Percentiles rank a stretch among this genome's conserved stretches.
phyloP scores from a whole-genome alignment of 2,797 vertebrate genomes.

The Glyptemys insculpta region DNA sequence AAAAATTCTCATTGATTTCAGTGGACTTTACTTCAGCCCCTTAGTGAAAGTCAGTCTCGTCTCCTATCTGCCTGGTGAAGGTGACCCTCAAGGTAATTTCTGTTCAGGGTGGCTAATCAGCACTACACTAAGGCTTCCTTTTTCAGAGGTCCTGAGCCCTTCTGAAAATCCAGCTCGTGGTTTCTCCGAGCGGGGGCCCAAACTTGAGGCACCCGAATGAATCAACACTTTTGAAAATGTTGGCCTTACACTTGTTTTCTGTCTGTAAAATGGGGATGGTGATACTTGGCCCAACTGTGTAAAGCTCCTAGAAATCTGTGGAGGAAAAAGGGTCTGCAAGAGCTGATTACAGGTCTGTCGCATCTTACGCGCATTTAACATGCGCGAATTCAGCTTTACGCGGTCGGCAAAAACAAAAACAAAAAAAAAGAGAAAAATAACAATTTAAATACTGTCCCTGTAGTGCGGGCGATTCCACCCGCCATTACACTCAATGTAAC shows the following conservation, averaged over 20 bases:
- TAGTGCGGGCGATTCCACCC: too few species aligned
- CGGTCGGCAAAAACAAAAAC: too few species aligned
- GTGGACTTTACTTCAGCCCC: neutral
- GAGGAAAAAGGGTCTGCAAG: neutral
- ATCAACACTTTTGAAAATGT: neutral
- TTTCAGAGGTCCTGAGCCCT: neutral
- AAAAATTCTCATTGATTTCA: neutral
- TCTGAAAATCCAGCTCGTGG: neutral
- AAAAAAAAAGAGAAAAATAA: too few species aligned
- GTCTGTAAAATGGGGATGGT: neutral
- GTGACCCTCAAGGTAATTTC: neutral
- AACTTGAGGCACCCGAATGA: neutral
- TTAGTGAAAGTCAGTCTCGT: neutral
- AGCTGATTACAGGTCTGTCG: neutral
- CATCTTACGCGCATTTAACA: too few species aligned
- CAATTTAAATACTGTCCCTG: too few species aligned
- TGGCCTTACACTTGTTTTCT: neutral
- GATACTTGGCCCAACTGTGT: conserved; percentile 1
- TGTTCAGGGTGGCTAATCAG: neutral
- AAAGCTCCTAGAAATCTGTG: neutral
- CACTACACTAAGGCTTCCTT: neutral
- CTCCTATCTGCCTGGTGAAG: neutral
- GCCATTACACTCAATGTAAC: too few species aligned
- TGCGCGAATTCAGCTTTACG: too few species aligned
- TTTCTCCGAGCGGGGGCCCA: neutral